Percentiles rank a stretch among this genome's conserved stretches.
These are phyloP conservation scores for Gulo gulo DNA, from an alignment of 2,113 vertebrate genomes.

Conservation along the genomic window DNA sequence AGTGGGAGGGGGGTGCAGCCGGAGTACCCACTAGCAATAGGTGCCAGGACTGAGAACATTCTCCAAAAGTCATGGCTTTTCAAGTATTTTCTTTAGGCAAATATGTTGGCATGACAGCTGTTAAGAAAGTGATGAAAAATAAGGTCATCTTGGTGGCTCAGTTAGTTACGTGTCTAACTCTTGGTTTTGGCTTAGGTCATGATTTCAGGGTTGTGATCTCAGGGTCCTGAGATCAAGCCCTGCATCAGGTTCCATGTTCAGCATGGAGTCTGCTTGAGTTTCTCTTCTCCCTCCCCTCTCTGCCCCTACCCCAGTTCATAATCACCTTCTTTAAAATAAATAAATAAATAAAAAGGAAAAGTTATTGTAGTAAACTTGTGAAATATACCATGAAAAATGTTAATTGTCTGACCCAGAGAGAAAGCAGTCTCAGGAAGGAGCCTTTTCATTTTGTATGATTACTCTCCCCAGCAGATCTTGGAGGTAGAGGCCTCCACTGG, in stretches of 20 bases:
- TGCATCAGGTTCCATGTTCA: not conserved
- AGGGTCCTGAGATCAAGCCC: not conserved
- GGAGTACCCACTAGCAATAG: not conserved
- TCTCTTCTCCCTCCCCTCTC: not conserved
- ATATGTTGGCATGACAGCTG: not conserved
- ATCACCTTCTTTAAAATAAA: not conserved
- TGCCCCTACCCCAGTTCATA: not conserved
- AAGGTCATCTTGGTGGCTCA: not conserved
- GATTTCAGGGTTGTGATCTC: not conserved
- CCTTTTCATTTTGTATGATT: not conserved
- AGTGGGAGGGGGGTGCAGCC: too few species aligned
- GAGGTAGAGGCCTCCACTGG: not conserved
- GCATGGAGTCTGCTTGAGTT: not conserved
- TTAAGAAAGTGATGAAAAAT: not conserved
- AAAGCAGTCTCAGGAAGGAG: not conserved
- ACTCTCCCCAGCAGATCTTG: accelerated
- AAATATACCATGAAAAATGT: not conserved
- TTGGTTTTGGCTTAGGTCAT: not conserved
- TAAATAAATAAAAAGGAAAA: not conserved
- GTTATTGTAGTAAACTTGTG: not conserved
- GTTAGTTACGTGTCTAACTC: not conserved
- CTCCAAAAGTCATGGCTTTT: not conserved
- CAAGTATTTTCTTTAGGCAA: not conserved
- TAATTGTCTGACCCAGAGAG: not conserved
- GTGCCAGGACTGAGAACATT: not conserved